A percentile compares a stretch with the other conserved stretches of the same genome.
These are phyloP conservation scores for Amphilophus citrinellus DNA, from an alignment of 2,113 vertebrate species.

Conservation along the genomic window DNA sequence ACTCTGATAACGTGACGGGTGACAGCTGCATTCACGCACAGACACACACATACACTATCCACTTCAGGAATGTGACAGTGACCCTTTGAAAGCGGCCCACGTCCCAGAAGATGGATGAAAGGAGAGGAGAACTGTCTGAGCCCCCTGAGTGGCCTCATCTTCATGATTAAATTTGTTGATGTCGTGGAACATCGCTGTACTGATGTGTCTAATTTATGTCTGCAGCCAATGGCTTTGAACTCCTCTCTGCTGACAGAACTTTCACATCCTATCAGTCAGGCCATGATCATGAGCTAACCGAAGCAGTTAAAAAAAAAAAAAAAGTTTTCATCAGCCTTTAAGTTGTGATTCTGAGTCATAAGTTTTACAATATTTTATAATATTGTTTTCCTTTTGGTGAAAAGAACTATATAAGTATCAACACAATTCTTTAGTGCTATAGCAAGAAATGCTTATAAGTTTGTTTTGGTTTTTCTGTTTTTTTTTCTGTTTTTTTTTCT, in stretches of 20 bases:
- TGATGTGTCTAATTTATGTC: slow-evolving; percentile 23
- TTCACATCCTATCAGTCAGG: neutral
- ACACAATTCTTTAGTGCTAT: neutral
- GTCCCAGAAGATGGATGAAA: slow-evolving; percentile 20
- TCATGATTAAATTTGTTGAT: slow-evolving; percentile 26
- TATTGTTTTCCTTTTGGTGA: neutral
- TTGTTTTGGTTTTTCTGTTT: neutral
- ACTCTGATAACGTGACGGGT: slow-evolving; percentile 23
- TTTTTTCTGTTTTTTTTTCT: neutral
- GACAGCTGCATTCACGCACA: slow-evolving; percentile 15
- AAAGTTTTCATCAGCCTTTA: neutral
- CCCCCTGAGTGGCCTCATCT: neutral
- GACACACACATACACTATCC: neutral
- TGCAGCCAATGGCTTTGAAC: slow-evolving; percentile 33
- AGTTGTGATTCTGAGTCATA: neutral
- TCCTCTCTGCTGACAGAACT: neutral
- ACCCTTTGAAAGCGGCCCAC: slow-evolving; percentile 30
- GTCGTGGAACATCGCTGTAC: slow-evolving; percentile 8
- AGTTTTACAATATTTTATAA: neutral
- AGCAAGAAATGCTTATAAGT: neutral
- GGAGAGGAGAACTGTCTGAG: slow-evolving; percentile 8
- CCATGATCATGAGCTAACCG: neutral
- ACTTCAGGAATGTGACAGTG: slow-evolving; percentile 17
- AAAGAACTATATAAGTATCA: neutral
- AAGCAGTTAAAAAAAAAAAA: neutral